Percentiles rank a stretch among this genome's conserved stretches.
phyloP scores from a whole-genome alignment of 2,797 vertebrate species.

The Muraenolepis orangiensis region DNA sequence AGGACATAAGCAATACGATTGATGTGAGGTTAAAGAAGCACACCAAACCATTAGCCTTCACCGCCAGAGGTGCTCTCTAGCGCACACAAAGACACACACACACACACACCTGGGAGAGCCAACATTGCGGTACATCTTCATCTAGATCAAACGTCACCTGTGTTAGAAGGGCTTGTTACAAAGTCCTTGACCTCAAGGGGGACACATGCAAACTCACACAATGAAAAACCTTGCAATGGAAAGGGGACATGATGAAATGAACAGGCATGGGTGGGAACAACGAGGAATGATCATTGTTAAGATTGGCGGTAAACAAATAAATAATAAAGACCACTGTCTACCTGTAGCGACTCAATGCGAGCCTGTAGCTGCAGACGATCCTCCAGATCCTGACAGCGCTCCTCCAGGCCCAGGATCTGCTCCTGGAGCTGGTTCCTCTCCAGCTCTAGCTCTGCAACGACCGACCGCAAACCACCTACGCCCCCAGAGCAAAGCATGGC shows the following conservation, averaged over 20 bases:
- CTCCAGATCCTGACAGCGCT: slow-evolving; percentile 84
- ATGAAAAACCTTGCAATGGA: slow-evolving; percentile 15
- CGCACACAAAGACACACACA: slow-evolving; percentile 56
- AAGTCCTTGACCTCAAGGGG: slow-evolving; percentile 54
- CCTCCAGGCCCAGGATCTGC: slow-evolving; percentile 86
- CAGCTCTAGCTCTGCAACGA: slow-evolving; percentile 88
- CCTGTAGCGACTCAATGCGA: slow-evolving; percentile 86
- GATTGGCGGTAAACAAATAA: not conserved
- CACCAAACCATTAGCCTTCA: slow-evolving; percentile 73
- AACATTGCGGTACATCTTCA: slow-evolving; percentile 83
- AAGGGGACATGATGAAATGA: not conserved
- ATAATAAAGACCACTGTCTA: slow-evolving; percentile 38
- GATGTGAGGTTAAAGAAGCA: slow-evolving; percentile 59
- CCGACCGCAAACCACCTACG: slow-evolving; percentile 78
- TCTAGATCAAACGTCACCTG: slow-evolving; percentile 94
- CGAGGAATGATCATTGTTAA: not conserved
- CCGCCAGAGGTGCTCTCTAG: slow-evolving; percentile 65
- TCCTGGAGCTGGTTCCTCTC: slow-evolving; percentile 92
- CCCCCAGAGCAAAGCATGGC: not conserved
- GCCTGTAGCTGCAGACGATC: slow-evolving; percentile 85
- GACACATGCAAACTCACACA: slow-evolving; percentile 55
- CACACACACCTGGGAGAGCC: slow-evolving; percentile 86
- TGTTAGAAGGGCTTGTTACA: slow-evolving; percentile 84
- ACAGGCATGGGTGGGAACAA: not conserved
- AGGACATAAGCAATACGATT: slow-evolving; percentile 28